Evolutionary conservation across 2,797 vertebrate species (phyloP).

Genomic region (Chromis chromis): DNA sequence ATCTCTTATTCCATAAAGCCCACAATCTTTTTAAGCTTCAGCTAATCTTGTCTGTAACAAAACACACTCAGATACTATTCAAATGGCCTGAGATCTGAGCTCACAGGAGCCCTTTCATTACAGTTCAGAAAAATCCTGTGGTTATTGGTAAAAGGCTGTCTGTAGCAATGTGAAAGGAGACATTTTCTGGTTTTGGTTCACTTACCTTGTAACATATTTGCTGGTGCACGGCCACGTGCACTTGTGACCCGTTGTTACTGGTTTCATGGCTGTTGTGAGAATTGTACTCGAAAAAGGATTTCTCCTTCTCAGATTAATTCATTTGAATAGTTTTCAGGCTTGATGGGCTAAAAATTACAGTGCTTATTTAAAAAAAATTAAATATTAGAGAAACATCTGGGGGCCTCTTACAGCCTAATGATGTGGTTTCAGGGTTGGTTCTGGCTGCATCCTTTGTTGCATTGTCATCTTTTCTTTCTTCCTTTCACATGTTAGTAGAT

Average conservation of each 20-base stretch:
- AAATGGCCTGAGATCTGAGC: slow-evolving; percentile 36
- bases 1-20: slow-evolving; percentile 50
- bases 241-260: slow-evolving; percentile 1
- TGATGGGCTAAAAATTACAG: neutral
- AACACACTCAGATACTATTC: slow-evolving; percentile 34
- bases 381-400: too few relatives aligned
- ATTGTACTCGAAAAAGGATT: neutral
- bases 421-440: neutral
- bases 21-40: slow-evolving; percentile 53
- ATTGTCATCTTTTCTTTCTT: neutral
- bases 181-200: slow-evolving; percentile 30
- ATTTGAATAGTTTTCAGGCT: neutral
- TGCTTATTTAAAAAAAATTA: neutral
- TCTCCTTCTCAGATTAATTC: neutral
- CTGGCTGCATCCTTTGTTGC: neutral
- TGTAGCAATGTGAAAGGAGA: slow-evolving; percentile 18
- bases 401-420: neutral
- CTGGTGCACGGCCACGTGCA: slow-evolving; percentile 2
- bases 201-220: slow-evolving; percentile 19
- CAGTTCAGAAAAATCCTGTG: neutral
- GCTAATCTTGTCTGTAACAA: slow-evolving; percentile 43
- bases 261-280: neutral
- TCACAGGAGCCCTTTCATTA: slow-evolving; percentile 34
- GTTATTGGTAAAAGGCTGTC: slow-evolving; percentile 28
- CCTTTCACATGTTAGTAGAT: too few relatives aligned